Conservation (phyloP, 2,797 vertebrate genomes). For the Acomys russatus region DNA sequence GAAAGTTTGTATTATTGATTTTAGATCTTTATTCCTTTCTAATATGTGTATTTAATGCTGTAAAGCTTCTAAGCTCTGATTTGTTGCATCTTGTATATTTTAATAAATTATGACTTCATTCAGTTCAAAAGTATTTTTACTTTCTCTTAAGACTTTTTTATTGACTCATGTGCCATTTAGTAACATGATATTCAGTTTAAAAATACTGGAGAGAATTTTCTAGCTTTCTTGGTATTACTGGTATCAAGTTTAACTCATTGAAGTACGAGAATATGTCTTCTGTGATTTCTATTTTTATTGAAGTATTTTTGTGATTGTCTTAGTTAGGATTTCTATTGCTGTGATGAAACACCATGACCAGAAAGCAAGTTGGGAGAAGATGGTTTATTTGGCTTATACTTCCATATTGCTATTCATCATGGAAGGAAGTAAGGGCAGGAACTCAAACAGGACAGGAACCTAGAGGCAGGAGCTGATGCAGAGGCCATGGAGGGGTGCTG, state of each 20-base stretch:
- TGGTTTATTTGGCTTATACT: neutral
- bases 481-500: too few species aligned
- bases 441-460: too few species aligned
- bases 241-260: neutral
- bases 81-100: neutral
- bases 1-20: neutral
- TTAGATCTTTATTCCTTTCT: constrained; percentile 1
- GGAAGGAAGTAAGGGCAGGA: neutral
- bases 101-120: constrained; percentile 2
- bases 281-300: neutral
- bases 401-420: neutral
- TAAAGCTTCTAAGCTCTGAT: neutral
- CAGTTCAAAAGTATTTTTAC: neutral
- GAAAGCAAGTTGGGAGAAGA: neutral
- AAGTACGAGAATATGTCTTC: neutral
- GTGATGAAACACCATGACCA: neutral
- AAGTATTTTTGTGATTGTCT: neutral
- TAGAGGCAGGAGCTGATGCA: too few species aligned
- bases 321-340: neutral
- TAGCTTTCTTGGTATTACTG: neutral
- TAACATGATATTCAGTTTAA: neutral
- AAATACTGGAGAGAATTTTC: neutral
- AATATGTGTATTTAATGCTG: neutral
- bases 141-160: neutral
- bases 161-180: neutral